Percentiles rank a stretch among this genome's conserved stretches.
These are phyloP conservation scores for Coleophora deauratella DNA, from an alignment of 2,888 invertebrate genomes.

Conservation along the genomic window DNA sequence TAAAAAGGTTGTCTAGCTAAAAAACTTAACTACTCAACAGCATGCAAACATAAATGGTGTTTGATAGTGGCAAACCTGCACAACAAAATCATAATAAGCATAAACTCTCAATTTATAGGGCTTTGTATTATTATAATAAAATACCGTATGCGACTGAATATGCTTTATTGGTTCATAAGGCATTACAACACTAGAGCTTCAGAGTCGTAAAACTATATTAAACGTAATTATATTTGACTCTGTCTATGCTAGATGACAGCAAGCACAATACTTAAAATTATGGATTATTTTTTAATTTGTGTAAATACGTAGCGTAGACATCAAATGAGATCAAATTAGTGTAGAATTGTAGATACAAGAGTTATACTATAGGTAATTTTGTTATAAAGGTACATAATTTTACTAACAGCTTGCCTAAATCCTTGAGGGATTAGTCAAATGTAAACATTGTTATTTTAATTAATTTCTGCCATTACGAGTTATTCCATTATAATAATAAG, in stretches of 20 bases:
- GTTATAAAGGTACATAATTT: not conserved
- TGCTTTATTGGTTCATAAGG: slow-evolving; percentile 70
- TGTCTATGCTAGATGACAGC: slow-evolving; percentile 25
- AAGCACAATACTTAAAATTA: slow-evolving; percentile 17
- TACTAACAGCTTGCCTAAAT: no score
- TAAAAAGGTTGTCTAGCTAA: no score
- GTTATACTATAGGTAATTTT: not conserved
- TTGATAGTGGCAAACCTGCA: slow-evolving; percentile 71
- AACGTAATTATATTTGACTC: slow-evolving; percentile 24
- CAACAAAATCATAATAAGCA: slow-evolving; percentile 52
- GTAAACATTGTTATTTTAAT: not conserved
- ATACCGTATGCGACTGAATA: slow-evolving; percentile 62
- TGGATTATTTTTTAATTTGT: no score
- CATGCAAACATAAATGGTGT: slow-evolving; percentile 35
- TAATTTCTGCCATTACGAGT: not conserved
- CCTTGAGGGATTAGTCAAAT: no score
- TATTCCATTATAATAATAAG: no score
- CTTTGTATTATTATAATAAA: slow-evolving; percentile 46
- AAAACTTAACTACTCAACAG: slow-evolving; percentile 6
- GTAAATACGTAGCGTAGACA: slow-evolving; percentile 21
- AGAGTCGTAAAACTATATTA: slow-evolving; percentile 54
- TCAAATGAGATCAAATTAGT: slow-evolving; percentile 41
- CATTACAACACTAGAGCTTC: slow-evolving; percentile 56
- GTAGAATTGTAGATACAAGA: no score
- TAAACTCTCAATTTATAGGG: slow-evolving; percentile 10